Evolutionary conservation across 92 coral and sea anemone species (phyloP).

Genomic region (Siderastrea siderea): DNA sequence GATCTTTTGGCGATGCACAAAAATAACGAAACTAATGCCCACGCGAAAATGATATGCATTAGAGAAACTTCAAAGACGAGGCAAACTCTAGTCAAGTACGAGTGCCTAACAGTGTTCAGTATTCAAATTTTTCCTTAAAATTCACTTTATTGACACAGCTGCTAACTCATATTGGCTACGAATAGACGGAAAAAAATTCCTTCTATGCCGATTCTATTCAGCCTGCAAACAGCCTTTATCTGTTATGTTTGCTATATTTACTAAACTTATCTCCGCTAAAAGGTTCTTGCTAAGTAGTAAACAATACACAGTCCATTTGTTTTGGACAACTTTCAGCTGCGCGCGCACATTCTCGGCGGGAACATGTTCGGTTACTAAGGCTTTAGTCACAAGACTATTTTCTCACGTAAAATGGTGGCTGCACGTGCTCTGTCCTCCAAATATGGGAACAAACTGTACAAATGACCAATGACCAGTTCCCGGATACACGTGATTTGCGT

Average conservation of each 20-base stretch:
- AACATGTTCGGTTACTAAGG: slow-evolving; percentile 10
- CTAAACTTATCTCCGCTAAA: background rate
- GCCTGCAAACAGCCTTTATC: background rate
- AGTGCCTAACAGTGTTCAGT: no score
- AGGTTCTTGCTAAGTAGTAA: background rate
- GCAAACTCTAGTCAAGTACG: no score
- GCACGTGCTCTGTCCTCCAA: slow-evolving; percentile 28
- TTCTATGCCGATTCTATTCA: background rate
- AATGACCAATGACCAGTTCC: slow-evolving; percentile 26
- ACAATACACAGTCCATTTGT: background rate
- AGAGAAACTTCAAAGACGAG: no score
- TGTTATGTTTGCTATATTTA: background rate
- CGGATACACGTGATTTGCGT: slow-evolving; percentile 14
- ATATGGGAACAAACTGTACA: background rate
- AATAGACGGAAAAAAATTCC: background rate
- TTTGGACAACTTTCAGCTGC: background rate
- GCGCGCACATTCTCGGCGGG: slow-evolving; percentile 33
- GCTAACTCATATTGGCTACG: background rate
- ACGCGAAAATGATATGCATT: no score
- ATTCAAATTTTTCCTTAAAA: no score
- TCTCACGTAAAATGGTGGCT: background rate
- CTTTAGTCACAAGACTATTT: slow-evolving; percentile 10
- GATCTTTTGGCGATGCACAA: no score
- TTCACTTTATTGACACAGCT: background rate
- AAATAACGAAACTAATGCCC: no score